Evolutionary conservation across 2,888 invertebrate species (phyloP).

Genomic region (Aethes cnicana): DNA sequence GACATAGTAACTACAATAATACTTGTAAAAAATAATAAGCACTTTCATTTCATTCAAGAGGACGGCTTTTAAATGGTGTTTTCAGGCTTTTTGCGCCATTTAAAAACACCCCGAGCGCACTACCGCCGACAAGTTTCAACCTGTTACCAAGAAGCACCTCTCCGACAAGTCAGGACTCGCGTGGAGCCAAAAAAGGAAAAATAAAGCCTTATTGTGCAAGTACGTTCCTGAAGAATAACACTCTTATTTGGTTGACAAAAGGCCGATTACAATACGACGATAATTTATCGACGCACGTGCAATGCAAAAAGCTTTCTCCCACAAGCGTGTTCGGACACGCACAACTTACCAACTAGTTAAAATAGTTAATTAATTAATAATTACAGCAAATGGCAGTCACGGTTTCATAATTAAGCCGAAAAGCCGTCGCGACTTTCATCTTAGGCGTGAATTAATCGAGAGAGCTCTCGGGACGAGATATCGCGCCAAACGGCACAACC

Average conservation of each 20-base stretch:
- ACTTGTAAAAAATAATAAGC: too few relatives aligned
- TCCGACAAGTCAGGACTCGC: slow-evolving; percentile 55
- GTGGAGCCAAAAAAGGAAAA: slow-evolving; percentile 38
- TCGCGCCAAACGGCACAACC: slow-evolving; percentile 52
- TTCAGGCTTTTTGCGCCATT: slow-evolving; percentile 15
- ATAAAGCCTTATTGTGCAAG: slow-evolving; percentile 34
- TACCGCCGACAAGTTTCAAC: slow-evolving; percentile 58
- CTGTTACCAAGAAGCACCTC: slow-evolving; percentile 49
- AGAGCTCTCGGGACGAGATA: slow-evolving; percentile 43
- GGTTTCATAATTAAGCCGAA: slow-evolving; percentile 26
- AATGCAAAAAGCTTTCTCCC: slow-evolving; percentile 29
- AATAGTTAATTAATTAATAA: too few relatives aligned
- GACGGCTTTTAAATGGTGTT: background rate
- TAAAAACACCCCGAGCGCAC: slow-evolving; percentile 37
- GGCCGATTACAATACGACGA: slow-evolving; percentile 27
- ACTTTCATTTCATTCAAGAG: too few relatives aligned
- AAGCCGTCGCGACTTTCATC: slow-evolving; percentile 26
- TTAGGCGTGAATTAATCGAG: slow-evolving; percentile 31
- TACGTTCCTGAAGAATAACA: slow-evolving; percentile 24
- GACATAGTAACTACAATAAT: too few relatives aligned
- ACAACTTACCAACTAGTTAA: slow-evolving; percentile 11
- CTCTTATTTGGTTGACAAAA: slow-evolving; percentile 31
- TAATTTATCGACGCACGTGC: slow-evolving; percentile 36
- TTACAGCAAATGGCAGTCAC: slow-evolving; percentile 28
- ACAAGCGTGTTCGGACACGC: slow-evolving; percentile 22